A percentile compares a stretch with the other conserved stretches of the same genome.
These are phyloP conservation scores for Chloroceryle aenea DNA, from an alignment of 2,113 vertebrate species.

Conservation along the genomic window DNA sequence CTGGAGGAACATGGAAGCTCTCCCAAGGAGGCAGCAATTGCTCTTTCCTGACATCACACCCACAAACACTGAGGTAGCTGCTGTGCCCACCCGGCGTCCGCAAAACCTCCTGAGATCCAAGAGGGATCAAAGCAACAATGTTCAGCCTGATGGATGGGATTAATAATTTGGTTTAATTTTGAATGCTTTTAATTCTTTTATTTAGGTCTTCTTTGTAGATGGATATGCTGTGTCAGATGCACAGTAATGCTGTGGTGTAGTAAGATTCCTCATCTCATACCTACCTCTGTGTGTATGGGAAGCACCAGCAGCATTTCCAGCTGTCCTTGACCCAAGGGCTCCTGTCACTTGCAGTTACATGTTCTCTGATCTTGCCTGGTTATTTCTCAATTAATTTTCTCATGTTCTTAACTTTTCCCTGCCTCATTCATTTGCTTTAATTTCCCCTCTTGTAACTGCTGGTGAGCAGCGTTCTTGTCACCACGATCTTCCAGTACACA, in stretches of 20 bases:
- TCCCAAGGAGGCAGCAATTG: background rate
- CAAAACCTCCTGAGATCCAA: background rate
- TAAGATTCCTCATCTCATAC: background rate
- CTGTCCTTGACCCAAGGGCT: background rate
- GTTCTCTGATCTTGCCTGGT: background rate
- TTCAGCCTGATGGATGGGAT: background rate
- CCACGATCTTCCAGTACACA: background rate
- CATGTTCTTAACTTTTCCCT: background rate
- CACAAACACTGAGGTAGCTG: background rate
- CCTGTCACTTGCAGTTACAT: background rate
- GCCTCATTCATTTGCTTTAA: background rate
- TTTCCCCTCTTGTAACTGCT: background rate
- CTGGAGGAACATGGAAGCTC: background rate
- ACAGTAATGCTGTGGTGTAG: background rate
- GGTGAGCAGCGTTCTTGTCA: background rate
- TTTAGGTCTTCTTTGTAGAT: background rate
- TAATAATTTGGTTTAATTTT: background rate
- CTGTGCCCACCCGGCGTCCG: background rate
- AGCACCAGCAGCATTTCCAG: background rate
- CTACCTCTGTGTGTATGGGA: fast-evolving
- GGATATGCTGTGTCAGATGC: background rate
- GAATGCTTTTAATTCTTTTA: background rate
- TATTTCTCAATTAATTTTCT: conserved; percentile 20
- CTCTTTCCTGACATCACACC: background rate
- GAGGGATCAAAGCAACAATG: background rate